Evolutionary conservation across 1,140 invertebrate genomes (phyloP), one percentile per base, ranked within the genome.

Genomic region (Lepidurus arcticus): DNA sequence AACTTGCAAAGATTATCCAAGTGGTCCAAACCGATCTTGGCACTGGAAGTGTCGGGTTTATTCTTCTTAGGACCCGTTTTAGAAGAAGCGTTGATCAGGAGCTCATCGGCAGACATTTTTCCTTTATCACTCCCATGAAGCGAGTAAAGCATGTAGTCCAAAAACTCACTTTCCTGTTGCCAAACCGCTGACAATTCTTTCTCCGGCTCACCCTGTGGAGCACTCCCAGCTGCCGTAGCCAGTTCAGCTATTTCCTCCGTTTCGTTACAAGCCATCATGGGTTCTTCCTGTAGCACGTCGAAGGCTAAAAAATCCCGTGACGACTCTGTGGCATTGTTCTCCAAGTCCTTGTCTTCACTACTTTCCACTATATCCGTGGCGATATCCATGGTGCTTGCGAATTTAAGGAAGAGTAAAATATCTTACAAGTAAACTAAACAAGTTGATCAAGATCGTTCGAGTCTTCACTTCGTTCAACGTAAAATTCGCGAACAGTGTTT

Each of bases 1-100:
- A 94, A 84, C 75, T 89, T 88, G 80, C 92, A 89, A 6, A 94
- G 84, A 80, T 92, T 91, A 80, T 93, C 92, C 79, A 94, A 83
- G 82, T 94, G 92, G 81, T 93, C 91, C 43, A 94, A 82, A 1
- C 88, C 87, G n/a, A 87, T 83, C 75, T 83, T 82, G n/a, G 82
- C 80, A 76, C 65, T 80, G 47, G 73, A 76, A 43, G 34, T 79
- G 76, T 73, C 73, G 65, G 16, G 74, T n/a, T 75, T 79, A 26
- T 21, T 79, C 21, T n/a, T 75, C 44, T 53, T 79, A n/a, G 74
- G 26, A 13, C 44, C 16, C 34, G 34, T 34, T 44, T 65, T 34
- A 11, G 73, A 74, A 75, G 42, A 65, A 21, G 53, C 16, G 74
- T 44, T 76, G 13, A 42, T 65, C 53, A 65, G 6, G 53, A 26